Conservation (phyloP, 2,888 invertebrate genomes). For the Labia minor region DNA sequence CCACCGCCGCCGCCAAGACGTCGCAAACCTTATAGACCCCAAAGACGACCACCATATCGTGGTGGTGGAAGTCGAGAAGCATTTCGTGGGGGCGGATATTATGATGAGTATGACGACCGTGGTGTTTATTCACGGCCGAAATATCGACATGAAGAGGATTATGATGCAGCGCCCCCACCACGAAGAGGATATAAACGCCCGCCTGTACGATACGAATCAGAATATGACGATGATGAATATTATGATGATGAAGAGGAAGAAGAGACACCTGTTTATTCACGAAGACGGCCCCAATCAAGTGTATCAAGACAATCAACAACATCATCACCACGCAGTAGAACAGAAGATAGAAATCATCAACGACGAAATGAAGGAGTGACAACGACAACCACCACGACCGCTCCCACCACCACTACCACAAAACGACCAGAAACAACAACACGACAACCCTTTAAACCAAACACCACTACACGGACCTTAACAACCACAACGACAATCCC, state of each 20-base stretch:
- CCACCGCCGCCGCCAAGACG: conserved; percentile 36
- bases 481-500: neutral
- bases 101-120: neutral
- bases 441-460: neutral
- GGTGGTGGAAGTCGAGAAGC: neutral
- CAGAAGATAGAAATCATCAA: neutral
- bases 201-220: neutral
- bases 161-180: neutral
- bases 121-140: neutral
- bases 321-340: neutral
- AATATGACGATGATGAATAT: conserved; percentile 1
- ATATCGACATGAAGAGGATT: neutral
- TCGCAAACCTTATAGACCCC: neutral
- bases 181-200: neutral
- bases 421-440: too few species aligned
- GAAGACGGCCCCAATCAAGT: neutral
- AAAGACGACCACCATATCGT: neutral
- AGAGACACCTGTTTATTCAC: neutral
- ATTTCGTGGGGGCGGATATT: neutral
- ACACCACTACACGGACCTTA: neutral
- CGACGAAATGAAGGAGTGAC: neutral
- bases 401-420: neutral
- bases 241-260: conserved; percentile 7
- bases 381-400: neutral
- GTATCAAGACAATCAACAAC: neutral